Conservation (phyloP, 53 echinoderm and acorn worm species). For the Temnopleurus reevesii region DNA sequence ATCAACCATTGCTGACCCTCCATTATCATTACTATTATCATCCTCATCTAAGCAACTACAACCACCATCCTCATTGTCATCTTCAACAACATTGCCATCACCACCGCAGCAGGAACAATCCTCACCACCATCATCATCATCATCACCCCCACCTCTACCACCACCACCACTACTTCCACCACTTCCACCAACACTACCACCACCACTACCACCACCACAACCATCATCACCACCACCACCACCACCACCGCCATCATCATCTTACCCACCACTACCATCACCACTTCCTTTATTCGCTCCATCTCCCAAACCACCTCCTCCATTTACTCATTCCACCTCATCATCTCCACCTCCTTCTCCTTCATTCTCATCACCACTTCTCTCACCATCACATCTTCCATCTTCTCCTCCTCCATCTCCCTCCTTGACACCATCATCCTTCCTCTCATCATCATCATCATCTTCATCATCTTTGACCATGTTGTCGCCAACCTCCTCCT, state of each 20-base stretch:
- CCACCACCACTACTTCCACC: not conserved
- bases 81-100: not conserved
- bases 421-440: not conserved
- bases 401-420: conserved; percentile 37
- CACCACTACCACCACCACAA: not conserved
- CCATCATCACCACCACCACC: not conserved
- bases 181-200: not conserved
- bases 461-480: conserved; percentile 38
- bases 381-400: conserved; percentile 24
- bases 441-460: conserved; percentile 44
- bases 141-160: not conserved
- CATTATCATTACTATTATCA: not conserved
- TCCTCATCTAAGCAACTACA: not conserved
- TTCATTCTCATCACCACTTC: not conserved
- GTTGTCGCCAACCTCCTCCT: conserved; percentile 38
- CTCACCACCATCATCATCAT: not conserved
- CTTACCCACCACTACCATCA: not conserved
- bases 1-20: not conserved
- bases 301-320: not conserved
- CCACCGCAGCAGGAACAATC: not conserved
- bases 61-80: not conserved
- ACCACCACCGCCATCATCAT: not conserved
- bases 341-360: conserved; percentile 1
- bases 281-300: not conserved
- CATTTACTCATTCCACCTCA: not conserved